phyloP scores from a whole-genome alignment of 2,888 invertebrate genomes.

The Neoaliturus tenellus region DNA sequence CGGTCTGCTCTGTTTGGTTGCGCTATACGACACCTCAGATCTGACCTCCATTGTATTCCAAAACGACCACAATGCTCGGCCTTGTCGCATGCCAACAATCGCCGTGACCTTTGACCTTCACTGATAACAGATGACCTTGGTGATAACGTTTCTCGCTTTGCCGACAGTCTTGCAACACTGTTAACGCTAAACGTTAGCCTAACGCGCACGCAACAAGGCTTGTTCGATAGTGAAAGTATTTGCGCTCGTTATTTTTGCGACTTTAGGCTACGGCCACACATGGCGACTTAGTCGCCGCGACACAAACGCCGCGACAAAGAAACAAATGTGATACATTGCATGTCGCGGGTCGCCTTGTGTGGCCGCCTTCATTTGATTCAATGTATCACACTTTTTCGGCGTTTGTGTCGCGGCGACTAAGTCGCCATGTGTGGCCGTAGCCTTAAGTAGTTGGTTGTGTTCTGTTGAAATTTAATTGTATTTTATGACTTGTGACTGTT shows the following conservation, averaged over 20 bases:
- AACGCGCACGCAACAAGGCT: not conserved
- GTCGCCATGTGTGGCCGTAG: too few species aligned
- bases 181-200: not conserved
- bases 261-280: too few species aligned
- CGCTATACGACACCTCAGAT: not conserved
- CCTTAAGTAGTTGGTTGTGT: too few species aligned
- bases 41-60: constrained; percentile 18
- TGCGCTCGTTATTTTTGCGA: not conserved
- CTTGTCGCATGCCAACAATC: not conserved
- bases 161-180: not conserved
- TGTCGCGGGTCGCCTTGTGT: too few species aligned
- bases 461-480: too few species aligned
- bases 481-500: not conserved
- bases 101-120: constrained; percentile 1
- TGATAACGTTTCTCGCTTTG: not conserved
- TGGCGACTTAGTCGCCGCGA: too few species aligned
- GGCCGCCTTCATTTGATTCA: too few species aligned
- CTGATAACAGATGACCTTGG: constrained; percentile 18
- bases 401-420: too few species aligned
- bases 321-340: too few species aligned
- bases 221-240: not conserved
- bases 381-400: too few species aligned
- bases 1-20: not conserved
- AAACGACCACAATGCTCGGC: not conserved
- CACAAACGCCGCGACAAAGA: too few species aligned